phyloP scores from a whole-genome alignment of 2,113 vertebrate genomes.

The Bucco capensis region DNA sequence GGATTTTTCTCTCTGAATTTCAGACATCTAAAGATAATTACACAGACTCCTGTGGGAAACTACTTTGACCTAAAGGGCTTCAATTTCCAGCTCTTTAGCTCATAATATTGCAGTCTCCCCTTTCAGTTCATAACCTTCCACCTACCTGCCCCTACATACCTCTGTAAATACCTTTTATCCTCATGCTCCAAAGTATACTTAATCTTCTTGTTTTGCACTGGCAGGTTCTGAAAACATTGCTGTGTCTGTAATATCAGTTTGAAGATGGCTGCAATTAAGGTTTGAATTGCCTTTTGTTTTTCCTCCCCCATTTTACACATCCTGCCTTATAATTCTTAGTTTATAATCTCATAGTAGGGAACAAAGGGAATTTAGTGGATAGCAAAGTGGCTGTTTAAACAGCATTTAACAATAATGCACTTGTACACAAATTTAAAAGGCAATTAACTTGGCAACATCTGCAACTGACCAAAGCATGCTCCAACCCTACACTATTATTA shows the following conservation, averaged over 20 bases:
- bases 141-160: neutral
- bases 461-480: neutral
- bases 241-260: neutral
- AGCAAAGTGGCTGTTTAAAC: neutral
- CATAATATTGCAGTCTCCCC: neutral
- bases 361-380: neutral
- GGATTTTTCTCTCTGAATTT: neutral
- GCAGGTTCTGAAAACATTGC: neutral
- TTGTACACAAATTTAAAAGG: neutral
- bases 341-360: neutral
- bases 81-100: neutral
- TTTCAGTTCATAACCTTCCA: neutral
- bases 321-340: neutral
- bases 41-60: neutral
- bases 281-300: neutral
- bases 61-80: neutral
- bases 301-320: neutral
- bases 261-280: neutral
- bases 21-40: neutral
- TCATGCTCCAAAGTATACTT: neutral
- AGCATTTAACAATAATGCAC: neutral
- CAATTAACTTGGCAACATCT: neutral
- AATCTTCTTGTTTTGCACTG: neutral
- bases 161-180: neutral
- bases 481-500: neutral